phyloP scores from a whole-genome alignment of 2,113 vertebrate genomes.

The Microcebus griseorufus region DNA sequence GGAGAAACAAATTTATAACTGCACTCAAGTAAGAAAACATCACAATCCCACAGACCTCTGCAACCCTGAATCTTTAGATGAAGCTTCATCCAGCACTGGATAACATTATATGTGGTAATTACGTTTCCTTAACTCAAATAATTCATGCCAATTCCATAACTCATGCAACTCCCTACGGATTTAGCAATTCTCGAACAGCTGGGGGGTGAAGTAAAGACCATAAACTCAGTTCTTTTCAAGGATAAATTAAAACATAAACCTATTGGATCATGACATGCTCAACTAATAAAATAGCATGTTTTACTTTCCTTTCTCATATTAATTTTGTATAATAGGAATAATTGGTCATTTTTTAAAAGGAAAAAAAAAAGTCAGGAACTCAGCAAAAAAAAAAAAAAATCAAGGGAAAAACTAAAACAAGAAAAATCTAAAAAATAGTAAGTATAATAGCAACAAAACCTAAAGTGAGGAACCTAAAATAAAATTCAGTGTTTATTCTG shows the following conservation, averaged over 20 bases:
- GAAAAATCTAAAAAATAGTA: not conserved
- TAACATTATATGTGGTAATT: not conserved
- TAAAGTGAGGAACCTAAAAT: not conserved
- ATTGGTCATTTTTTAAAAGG: not conserved
- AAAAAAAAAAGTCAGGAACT: not conserved
- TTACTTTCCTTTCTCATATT: not conserved
- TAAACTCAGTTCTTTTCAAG: constrained; percentile 29
- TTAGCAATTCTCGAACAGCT: constrained; percentile 35
- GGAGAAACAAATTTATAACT: not conserved
- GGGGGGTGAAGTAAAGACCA: constrained; percentile 37
- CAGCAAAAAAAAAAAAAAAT: not conserved
- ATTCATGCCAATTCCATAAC: not conserved
- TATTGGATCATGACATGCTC: not conserved
- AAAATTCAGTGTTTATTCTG: not conserved
- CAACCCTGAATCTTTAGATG: not conserved
- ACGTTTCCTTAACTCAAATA: not conserved
- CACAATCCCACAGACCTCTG: not conserved
- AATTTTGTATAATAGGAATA: constrained; percentile 8
- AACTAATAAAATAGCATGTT: not conserved
- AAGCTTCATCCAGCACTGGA: not conserved
- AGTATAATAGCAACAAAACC: not conserved
- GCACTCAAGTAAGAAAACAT: not conserved
- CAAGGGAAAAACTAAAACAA: not conserved
- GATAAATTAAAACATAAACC: constrained; percentile 41
- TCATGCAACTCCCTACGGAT: not conserved